Evolutionary conservation across 2,888 invertebrate species (phyloP).

Genomic region (Apocheima hispidaria): DNA sequence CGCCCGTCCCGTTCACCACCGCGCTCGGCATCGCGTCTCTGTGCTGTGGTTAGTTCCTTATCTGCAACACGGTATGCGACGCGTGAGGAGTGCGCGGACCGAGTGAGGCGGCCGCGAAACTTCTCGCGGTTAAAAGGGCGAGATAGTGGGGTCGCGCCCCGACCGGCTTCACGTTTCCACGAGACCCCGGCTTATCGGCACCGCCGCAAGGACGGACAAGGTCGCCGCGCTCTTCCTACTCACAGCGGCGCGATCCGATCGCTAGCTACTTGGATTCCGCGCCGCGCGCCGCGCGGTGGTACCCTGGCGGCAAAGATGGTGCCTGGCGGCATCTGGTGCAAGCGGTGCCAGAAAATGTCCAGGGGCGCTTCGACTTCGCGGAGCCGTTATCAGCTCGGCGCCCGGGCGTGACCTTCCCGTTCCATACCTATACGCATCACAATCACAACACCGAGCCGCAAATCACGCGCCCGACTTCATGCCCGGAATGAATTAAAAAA

Average conservation of each 20-base stretch:
- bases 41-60: conserved; percentile 33
- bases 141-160: conserved; percentile 75
- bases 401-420: too few relatives aligned
- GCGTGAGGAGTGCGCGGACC: conserved; percentile 56
- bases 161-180: conserved; percentile 65
- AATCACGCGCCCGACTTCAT: conserved; percentile 34
- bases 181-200: conserved; percentile 65
- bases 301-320: conserved; percentile 7
- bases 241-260: too few relatives aligned
- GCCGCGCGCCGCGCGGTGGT: conserved; percentile 11
- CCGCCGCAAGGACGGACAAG: conserved; percentile 75
- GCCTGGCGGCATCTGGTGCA: conserved; percentile 3
- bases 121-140: conserved; percentile 69
- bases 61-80: conserved; percentile 57
- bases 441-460: conserved; percentile 28
- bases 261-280: too few relatives aligned
- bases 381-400: conserved; percentile 33
- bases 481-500: too few relatives aligned
- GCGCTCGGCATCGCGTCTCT: conserved; percentile 69
- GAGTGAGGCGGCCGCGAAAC: conserved; percentile 64
- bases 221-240: conserved; percentile 64
- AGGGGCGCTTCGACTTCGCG: conserved; percentile 52
- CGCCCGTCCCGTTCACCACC: conserved; percentile 72
- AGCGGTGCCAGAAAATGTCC: conserved; percentile 11
- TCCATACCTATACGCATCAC: too few relatives aligned